Evolutionary conservation across 2,888 invertebrate genomes (phyloP), one percentile per base, ranked within the genome.

Genomic region (Reticulitermes lucifugus): DNA sequence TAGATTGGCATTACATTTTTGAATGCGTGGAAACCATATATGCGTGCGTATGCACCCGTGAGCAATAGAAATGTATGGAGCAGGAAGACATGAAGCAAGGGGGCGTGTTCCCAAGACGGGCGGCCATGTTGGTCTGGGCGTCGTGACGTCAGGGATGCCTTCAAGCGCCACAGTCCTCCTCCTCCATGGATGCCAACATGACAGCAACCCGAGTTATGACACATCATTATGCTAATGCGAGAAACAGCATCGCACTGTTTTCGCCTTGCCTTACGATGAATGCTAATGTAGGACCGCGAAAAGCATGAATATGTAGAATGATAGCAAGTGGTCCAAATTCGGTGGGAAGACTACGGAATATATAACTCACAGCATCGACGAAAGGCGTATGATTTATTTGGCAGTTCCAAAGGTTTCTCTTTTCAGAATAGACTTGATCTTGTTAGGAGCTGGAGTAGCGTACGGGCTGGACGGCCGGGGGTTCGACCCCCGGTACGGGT

Each of bases 171-270:
- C n/a, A 65, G 22, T 35, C 65, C 65, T n/a, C 81, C 81, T 70
- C 70, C 41, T 46, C 77, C 79, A 79, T 51, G 79, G 79, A 65
- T 82, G 65, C 82, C 82, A 82, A 79, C 79, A 79, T 79, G 79
- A 77, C 77, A 77, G 77, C 46, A 60, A 60, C 77, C n/a, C 77
- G 80, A 80, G 79, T 84, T 84, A 85, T 85, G 85, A 85, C 85
- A 83, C 83, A 65, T 85, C 85, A 85, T 85, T 85, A 85, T 85
- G 85, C 55, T 83, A 83, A 85, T 85, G 77, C 43, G 65, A 41
- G 46, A 35, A n/a, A 41, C 12, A 77, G 77, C 77, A 77, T 77
- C 77, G n/a, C 51, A 43, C 46, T 46, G 12, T 22, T 60, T 21
- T 60, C 21, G 60, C 21, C 60, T 21, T 21, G 18, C 60, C 60